Conservation (phyloP, 2,888 invertebrate genomes). For the Balanococcus diminutus region DNA sequence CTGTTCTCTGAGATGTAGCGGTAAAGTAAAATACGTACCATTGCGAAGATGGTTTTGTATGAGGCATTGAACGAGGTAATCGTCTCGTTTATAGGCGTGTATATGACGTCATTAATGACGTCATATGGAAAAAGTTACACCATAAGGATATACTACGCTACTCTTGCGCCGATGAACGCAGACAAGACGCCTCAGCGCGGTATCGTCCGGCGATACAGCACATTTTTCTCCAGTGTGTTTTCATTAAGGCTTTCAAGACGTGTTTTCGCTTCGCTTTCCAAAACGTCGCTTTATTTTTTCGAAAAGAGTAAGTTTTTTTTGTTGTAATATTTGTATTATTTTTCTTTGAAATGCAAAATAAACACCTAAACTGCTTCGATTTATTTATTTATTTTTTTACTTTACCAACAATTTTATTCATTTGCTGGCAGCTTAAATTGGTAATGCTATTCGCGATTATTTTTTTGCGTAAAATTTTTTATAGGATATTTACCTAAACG, state of each 20-base stretch:
- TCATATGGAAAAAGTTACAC: slow-evolving; percentile 34
- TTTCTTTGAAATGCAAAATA: neutral
- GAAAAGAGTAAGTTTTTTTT: slow-evolving; percentile 16
- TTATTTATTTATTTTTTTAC: too few species aligned
- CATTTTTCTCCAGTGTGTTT: slow-evolving; percentile 15
- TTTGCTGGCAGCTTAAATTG: too few species aligned
- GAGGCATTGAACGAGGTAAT: slow-evolving; percentile 20
- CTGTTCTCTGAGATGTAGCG: too few species aligned
- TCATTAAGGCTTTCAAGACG: neutral
- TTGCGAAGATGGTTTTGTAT: neutral
- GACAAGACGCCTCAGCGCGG: slow-evolving; percentile 29
- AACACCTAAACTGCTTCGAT: neutral
- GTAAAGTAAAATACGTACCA: neutral
- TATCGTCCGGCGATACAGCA: slow-evolving; percentile 30
- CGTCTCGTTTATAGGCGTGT: slow-evolving; percentile 28
- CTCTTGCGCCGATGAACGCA: neutral
- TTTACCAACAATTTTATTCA: too few species aligned
- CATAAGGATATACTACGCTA: slow-evolving; percentile 13
- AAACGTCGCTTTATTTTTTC: slow-evolving; percentile 7
- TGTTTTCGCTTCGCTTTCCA: slow-evolving; percentile 20
- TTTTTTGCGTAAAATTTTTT: too few species aligned
- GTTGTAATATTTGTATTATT: neutral
- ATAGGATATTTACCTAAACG: too few species aligned
- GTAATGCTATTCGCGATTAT: too few species aligned
- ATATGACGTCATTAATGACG: slow-evolving; percentile 34